Evolutionary conservation across 1,140 invertebrate genomes (phyloP).

Genomic region (Meloidogyne floridensis): DNA sequence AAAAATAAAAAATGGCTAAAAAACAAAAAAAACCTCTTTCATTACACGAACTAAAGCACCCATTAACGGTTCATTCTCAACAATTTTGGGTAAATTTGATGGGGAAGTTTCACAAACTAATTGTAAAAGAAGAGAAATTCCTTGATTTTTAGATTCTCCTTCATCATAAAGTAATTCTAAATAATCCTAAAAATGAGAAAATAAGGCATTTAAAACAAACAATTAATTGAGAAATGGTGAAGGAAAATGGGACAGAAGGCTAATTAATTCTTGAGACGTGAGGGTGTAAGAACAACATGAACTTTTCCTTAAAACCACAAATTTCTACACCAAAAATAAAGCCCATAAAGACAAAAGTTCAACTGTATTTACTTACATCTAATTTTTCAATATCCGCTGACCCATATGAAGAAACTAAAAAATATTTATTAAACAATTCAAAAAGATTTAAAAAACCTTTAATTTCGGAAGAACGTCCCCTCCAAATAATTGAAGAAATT

Average conservation of each 20-base stretch:
- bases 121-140: conserved; percentile 87
- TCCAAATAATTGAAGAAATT: conserved; percentile 85
- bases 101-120: conserved; percentile 79
- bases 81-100: conserved; percentile 88
- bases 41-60: conserved; percentile 90
- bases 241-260: too few species aligned
- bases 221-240: too few species aligned
- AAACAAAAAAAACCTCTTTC: conserved; percentile 72
- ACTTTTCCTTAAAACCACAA: too few species aligned
- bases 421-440: not conserved
- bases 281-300: too few species aligned
- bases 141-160: conserved; percentile 79
- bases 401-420: not conserved
- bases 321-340: too few species aligned
- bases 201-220: not conserved
- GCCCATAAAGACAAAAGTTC: too few species aligned
- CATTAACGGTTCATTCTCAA: conserved; percentile 88
- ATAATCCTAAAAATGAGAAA: conserved; percentile 76
- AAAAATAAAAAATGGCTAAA: not conserved
- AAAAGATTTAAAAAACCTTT: conserved; percentile 18
- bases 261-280: too few species aligned
- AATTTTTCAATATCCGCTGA: not conserved
- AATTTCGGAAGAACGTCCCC: conserved; percentile 69
- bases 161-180: conserved; percentile 95
- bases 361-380: not conserved